Evolutionary conservation across 2,797 vertebrate species (phyloP).

Genomic region (Leontocebus nigricollis): DNA sequence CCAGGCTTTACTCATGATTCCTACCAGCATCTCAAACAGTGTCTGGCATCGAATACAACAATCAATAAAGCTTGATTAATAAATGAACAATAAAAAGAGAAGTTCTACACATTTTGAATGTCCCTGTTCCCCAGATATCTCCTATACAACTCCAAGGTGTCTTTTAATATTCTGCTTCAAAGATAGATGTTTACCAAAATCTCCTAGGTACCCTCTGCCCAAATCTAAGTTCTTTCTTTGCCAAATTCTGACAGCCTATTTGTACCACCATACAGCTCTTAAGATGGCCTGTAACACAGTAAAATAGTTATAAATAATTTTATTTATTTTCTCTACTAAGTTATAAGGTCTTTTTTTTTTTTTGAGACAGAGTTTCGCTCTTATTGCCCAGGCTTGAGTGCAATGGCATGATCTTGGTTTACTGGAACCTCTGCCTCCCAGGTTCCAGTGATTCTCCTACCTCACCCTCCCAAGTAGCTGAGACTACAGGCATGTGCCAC

Average conservation of each 20-base stretch:
- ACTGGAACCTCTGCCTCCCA: no score
- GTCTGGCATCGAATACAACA: background rate
- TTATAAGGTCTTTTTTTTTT: background rate
- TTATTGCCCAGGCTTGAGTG: no score
- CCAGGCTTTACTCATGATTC: background rate
- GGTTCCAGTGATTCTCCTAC: no score
- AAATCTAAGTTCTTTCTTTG: background rate
- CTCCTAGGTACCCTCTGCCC: background rate
- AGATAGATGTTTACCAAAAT: background rate
- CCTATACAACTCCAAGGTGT: rapidly evolving
- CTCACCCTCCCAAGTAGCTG: no score
- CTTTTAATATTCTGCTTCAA: background rate
- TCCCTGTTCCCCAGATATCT: background rate
- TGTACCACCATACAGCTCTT: background rate
- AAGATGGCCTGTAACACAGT: background rate
- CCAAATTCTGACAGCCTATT: background rate
- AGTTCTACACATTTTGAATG: background rate
- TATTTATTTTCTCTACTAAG: conserved; percentile 23
- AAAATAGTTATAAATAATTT: background rate
- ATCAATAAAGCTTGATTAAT: background rate
- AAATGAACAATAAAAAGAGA: background rate
- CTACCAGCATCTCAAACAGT: background rate
- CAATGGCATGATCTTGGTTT: no score
- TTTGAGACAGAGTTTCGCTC: no score
- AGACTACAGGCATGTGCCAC: no score